Percentiles rank a stretch among this genome's conserved stretches.
These are phyloP conservation scores for Nasonia oneida DNA, from an alignment of 2,888 invertebrate species.

Conservation along the genomic window DNA sequence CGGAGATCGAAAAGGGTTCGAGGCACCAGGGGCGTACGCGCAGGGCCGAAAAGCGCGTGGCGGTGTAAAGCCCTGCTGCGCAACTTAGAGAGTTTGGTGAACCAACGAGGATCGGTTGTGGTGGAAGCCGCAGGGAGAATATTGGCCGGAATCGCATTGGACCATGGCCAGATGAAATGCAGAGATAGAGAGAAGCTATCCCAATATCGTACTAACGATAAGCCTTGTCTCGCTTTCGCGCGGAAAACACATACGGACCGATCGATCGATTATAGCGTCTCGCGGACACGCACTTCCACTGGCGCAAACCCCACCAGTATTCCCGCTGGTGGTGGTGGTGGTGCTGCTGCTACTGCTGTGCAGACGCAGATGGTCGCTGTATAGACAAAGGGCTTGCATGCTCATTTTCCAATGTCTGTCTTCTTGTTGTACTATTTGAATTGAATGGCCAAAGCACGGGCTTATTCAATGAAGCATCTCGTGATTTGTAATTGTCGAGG, in stretches of 20 bases:
- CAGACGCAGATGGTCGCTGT: neutral
- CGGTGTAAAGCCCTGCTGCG: too few relatives aligned
- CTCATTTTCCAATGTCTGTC: neutral
- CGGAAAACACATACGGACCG: slow-evolving; percentile 25
- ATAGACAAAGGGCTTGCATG: neutral
- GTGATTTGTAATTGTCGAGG: neutral
- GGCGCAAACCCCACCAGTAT: neutral
- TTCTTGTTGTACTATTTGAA: neutral
- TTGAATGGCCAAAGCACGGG: neutral
- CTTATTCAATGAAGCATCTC: neutral
- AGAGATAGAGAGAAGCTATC: slow-evolving; percentile 56
- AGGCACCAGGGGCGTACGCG: too few relatives aligned
- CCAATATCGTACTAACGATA: slow-evolving; percentile 62
- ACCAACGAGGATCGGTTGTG: neutral
- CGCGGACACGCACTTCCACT: neutral
- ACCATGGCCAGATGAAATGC: slow-evolving; percentile 65
- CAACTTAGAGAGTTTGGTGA: neutral
- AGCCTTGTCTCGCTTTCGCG: slow-evolving; percentile 49
- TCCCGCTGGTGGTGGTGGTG: neutral
- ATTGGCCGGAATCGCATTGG: slow-evolving; percentile 65
- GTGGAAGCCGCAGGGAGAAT: slow-evolving; percentile 55
- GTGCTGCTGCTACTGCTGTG: neutral
- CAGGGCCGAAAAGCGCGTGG: neutral
- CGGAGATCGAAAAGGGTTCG: neutral
- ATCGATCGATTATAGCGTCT: slow-evolving; percentile 33